Evolutionary conservation across 2,797 vertebrate species (phyloP).

Genomic region (Pelochelys cantorii): DNA sequence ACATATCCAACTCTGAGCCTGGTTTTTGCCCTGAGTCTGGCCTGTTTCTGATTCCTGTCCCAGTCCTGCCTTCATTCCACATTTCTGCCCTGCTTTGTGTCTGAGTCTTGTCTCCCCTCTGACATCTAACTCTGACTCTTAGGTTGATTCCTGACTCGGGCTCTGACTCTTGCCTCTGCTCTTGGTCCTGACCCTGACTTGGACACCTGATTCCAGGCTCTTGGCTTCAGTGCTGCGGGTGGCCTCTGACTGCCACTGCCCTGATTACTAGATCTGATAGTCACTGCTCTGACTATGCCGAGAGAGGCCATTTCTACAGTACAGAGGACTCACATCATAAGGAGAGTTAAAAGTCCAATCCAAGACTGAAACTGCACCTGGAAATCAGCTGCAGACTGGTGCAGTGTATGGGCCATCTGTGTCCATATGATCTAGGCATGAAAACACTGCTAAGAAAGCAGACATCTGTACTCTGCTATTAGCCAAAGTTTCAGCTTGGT

Average conservation of each 20-base stretch:
- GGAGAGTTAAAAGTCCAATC: conserved; percentile 54
- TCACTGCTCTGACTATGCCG: accelerated
- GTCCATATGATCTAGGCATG: conserved; percentile 67
- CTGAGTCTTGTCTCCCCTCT: no score
- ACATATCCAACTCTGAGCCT: no score
- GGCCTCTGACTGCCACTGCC: neutral
- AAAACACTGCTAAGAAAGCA: conserved; percentile 73
- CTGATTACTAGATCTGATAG: neutral
- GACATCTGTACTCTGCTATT: conserved; percentile 75
- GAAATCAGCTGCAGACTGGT: conserved; percentile 73
- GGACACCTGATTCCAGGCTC: neutral
- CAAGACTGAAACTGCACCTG: conserved; percentile 71
- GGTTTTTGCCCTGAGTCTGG: no score
- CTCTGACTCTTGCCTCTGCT: neutral
- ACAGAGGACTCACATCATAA: conserved; percentile 53
- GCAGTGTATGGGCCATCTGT: conserved; percentile 72
- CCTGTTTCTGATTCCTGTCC: no score
- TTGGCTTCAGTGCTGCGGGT: neutral
- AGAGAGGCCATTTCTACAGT: conserved; percentile 36
- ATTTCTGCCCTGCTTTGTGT: no score
- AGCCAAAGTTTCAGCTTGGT: conserved; percentile 76
- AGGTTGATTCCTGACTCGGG: neutral
- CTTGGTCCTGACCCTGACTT: neutral
- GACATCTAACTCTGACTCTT: neutral
- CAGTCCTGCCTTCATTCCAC: no score